These are phyloP conservation scores for Panonychus citri DNA, from an alignment of 1,140 invertebrate species.

Conservation along the genomic window DNA sequence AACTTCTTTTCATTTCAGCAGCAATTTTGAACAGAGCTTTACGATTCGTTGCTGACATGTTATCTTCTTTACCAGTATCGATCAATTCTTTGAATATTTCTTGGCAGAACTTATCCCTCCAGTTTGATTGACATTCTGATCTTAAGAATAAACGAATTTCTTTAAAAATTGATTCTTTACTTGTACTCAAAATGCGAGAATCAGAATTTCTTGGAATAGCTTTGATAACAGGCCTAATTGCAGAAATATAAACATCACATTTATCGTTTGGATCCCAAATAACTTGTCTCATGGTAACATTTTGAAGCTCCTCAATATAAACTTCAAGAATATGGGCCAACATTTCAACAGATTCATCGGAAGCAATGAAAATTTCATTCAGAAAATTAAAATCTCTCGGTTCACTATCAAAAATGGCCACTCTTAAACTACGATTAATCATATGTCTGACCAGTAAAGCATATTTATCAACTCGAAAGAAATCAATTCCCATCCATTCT, in stretches of 20 bases:
- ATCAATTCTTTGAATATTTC: background rate
- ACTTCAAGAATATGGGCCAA: background rate
- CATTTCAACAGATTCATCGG: background rate
- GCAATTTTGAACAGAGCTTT: background rate
- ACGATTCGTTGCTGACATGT: background rate
- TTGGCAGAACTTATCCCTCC: background rate
- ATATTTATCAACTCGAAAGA: slow-evolving; percentile 11
- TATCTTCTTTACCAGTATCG: background rate
- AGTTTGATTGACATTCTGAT: background rate
- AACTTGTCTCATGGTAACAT: background rate
- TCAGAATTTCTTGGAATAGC: background rate
- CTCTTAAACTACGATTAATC: background rate
- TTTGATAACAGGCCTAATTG: background rate
- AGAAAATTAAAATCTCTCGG: background rate
- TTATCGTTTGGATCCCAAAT: background rate
- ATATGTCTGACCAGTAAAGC: slow-evolving; percentile 4
- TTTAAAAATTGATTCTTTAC: background rate
- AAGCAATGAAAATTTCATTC: background rate
- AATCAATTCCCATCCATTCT: slow-evolving; percentile 10
- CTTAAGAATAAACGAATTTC: background rate
- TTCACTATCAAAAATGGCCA: background rate
- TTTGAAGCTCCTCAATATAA: background rate
- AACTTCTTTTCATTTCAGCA: too few species aligned
- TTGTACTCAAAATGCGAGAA: background rate
- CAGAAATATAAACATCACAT: background rate